These are phyloP conservation scores for Helicoverpa armigera DNA, from an alignment of 1,140 invertebrate genomes.

Conservation along the genomic window DNA sequence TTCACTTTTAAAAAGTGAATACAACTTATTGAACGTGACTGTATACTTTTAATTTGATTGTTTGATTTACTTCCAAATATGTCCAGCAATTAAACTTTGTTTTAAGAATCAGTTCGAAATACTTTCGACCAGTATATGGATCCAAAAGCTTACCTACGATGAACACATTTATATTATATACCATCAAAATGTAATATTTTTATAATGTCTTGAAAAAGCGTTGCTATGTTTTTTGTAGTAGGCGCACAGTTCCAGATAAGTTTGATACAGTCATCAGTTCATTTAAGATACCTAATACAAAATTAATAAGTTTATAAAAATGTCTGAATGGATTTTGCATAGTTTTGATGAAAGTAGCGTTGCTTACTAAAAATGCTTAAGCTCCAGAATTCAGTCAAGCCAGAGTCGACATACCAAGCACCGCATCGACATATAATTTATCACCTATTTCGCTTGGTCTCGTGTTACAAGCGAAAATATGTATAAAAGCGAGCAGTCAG, in stretches of 20 bases:
- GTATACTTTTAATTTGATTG: not conserved
- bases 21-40: too few relatives aligned
- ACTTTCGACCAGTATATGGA: not conserved
- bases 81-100: not conserved
- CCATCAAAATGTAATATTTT: not conserved
- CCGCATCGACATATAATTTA: slow-evolving; percentile 46
- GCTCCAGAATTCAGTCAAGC: slow-evolving; percentile 34
- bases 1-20: too few relatives aligned
- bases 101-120: slow-evolving; percentile 33
- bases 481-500: slow-evolving; percentile 46
- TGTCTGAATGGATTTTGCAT: too few relatives aligned
- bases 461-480: slow-evolving; percentile 47
- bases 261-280: too few relatives aligned
- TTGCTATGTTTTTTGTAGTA: not conserved
- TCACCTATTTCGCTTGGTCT: slow-evolving; percentile 48
- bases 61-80: not conserved
- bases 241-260: not conserved
- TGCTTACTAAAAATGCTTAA: not conserved
- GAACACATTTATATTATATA: not conserved
- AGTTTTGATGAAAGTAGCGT: too few relatives aligned
- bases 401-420: slow-evolving; percentile 1
- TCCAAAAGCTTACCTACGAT: not conserved
- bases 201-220: not conserved
- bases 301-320: not conserved
- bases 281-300: too few relatives aligned